Evolutionary conservation across 1,140 invertebrate species (phyloP), one percentile per base, ranked within the genome.

Genomic region (Samia ricini): DNA sequence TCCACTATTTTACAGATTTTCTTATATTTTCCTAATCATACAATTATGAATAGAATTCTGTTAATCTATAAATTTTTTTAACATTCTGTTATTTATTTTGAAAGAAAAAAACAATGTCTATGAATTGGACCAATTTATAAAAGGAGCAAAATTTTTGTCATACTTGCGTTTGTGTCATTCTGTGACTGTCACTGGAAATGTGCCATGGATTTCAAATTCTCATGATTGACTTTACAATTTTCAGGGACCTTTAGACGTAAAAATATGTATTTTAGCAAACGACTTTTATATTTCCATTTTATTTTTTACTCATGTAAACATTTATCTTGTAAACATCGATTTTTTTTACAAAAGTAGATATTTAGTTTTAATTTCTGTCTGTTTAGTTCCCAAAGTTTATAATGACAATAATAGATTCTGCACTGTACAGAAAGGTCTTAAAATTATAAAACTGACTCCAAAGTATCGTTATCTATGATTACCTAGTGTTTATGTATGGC

Each of bases 111-210:
- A 18, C 5, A 5, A 12, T 24, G 33, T 56, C 64, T 68, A 24
- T 74, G 48, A 23, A 68, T 75, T 74, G 22, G 4, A 57, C 61
- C 65, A 21, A 12, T 18, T 0, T 15, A 21, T 23, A 51, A 56
- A 66, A 64, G 60, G 55, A 70, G 59, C 66, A 64, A 64, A 69
- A 72, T 75, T 74, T 76, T 74, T 71, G 67, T 67, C 66, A 64
- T 62, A 56, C 51, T 64, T 59, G 69, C 62, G 60, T 71, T 68
- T 68, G 78, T 83, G 66, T 77, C 80, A 76, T 71, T 74, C 68
- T 33, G 79, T 74, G 77, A 74, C 78, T 74, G 79, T 76, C 74
- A 63, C 76, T 63, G 56, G 63, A 74, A 81, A 36, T 57, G 56
- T 57, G 18, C 56, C 15, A 33, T 74, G 76, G 74, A 61, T 72